A percentile compares a stretch with the other conserved stretches of the same genome.
These are phyloP conservation scores for Augiades crinisus DNA, from an alignment of 2,888 invertebrate genomes.

Conservation along the genomic window DNA sequence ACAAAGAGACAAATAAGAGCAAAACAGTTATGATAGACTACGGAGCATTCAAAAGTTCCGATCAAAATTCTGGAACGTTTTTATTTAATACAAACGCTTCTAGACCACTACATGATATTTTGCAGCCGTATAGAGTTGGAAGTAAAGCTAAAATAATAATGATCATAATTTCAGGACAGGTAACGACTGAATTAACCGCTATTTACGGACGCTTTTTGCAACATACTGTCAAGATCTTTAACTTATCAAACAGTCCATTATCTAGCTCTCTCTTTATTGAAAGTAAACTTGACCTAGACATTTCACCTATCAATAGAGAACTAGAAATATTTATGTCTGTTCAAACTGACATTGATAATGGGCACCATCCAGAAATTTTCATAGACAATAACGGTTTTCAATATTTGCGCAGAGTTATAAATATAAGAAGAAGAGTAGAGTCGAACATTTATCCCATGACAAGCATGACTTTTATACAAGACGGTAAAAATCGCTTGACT, in stretches of 20 bases:
- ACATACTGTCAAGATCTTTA: conserved; percentile 90
- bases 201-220: conserved; percentile 88
- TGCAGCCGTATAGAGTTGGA: conserved; percentile 85
- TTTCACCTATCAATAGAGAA: conserved; percentile 91
- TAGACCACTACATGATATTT: conserved; percentile 89
- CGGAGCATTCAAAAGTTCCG: conserved; percentile 92
- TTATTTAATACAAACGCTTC: conserved; percentile 94
- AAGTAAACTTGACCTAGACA: conserved; percentile 90
- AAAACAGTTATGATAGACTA: conserved; percentile 83
- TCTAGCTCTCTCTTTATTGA: conserved; percentile 89
- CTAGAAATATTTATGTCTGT: conserved; percentile 95
- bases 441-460: conserved; percentile 98
- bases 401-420: conserved; percentile 88
- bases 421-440: conserved; percentile 90
- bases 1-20: conserved; percentile 64
- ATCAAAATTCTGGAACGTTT: conserved; percentile 96
- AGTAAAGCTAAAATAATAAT: conserved; percentile 72
- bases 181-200: conserved; percentile 91
- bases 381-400: conserved; percentile 97
- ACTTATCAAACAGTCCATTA: conserved; percentile 83
- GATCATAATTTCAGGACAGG: conserved; percentile 90
- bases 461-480: conserved; percentile 92
- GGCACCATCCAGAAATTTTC: conserved; percentile 89
- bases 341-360: conserved; percentile 90
- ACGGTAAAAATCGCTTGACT: conserved; percentile 85